Evolutionary conservation across 2,797 vertebrate species (phyloP).

Genomic region (Myotis planiceps): DNA sequence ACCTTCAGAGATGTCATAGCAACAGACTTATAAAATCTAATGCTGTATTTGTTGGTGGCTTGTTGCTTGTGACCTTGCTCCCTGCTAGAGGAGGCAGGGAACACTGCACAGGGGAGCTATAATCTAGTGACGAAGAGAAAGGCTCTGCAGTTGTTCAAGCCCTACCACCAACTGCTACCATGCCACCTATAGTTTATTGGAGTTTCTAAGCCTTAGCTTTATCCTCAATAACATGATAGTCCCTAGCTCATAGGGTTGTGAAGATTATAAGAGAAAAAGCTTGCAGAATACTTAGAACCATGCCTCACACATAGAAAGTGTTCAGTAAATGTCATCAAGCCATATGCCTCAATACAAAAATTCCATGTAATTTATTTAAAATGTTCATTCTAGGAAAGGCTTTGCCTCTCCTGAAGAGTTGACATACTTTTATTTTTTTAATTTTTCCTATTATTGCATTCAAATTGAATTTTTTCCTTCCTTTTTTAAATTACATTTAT

Average conservation of each 20-base stretch:
- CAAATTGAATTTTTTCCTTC: not conserved
- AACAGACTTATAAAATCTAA: not conserved
- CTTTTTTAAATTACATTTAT: not conserved
- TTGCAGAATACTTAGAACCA: not conserved
- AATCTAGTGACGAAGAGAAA: not conserved
- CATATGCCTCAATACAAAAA: not conserved
- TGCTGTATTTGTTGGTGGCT: not conserved
- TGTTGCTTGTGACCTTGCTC: not conserved
- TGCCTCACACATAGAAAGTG: not conserved
- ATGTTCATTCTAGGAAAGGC: not conserved
- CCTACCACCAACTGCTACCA: not conserved
- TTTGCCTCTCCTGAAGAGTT: not conserved
- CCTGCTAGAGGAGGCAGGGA: not conserved
- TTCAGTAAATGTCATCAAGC: not conserved
- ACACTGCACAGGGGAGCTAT: not conserved
- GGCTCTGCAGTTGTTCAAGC: not conserved
- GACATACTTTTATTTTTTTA: not conserved
- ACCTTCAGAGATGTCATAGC: not conserved
- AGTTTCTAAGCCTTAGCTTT: not conserved
- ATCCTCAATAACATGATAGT: not conserved
- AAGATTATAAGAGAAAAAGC: not conserved
- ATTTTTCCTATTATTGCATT: not conserved
- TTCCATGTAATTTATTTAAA: not conserved
- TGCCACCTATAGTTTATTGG: not conserved
- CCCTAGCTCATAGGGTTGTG: not conserved